Conservation (phyloP, 2,888 invertebrate species). For the Noctua janthe region DNA sequence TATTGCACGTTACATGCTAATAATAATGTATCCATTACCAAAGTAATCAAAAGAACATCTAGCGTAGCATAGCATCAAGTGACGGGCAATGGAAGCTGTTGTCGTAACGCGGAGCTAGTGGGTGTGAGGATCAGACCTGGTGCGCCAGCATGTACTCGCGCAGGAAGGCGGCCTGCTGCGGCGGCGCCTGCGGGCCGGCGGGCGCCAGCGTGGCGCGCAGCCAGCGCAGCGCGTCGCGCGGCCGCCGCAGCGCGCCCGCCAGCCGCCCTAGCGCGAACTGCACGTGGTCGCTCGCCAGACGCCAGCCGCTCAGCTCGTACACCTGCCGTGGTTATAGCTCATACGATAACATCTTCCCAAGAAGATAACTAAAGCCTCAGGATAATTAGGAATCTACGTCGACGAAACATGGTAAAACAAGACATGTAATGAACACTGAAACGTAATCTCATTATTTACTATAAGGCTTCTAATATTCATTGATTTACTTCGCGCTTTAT, state of each 20-base stretch:
- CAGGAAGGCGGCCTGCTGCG: slow-evolving; percentile 95
- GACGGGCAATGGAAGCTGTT: neutral
- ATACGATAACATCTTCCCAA: neutral
- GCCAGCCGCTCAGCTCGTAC: slow-evolving; percentile 95
- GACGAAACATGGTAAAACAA: neutral
- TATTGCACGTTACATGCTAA: neutral
- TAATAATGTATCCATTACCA: neutral
- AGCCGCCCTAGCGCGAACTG: slow-evolving; percentile 98
- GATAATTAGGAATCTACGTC: neutral
- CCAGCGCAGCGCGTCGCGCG: slow-evolving; percentile 89
- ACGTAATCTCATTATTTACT: neutral
- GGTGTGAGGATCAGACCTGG: slow-evolving; percentile 89
- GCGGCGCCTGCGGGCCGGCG: slow-evolving; percentile 91
- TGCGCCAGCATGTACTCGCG: slow-evolving; percentile 96
- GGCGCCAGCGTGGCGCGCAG: slow-evolving; percentile 94
- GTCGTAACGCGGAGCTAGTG: neutral
- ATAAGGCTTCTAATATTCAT: neutral
- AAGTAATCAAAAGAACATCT: slow-evolving; percentile 4
- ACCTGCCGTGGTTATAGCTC: slow-evolving; percentile 80
- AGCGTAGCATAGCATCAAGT: neutral
- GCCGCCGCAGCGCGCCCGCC: slow-evolving; percentile 95
- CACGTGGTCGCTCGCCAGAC: slow-evolving; percentile 98
- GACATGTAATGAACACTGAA: neutral
- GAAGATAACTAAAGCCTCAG: neutral
- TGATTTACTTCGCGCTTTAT: neutral